These are phyloP conservation scores for Hoplodrina blanda DNA, from an alignment of 2,888 invertebrate genomes.

Conservation along the genomic window DNA sequence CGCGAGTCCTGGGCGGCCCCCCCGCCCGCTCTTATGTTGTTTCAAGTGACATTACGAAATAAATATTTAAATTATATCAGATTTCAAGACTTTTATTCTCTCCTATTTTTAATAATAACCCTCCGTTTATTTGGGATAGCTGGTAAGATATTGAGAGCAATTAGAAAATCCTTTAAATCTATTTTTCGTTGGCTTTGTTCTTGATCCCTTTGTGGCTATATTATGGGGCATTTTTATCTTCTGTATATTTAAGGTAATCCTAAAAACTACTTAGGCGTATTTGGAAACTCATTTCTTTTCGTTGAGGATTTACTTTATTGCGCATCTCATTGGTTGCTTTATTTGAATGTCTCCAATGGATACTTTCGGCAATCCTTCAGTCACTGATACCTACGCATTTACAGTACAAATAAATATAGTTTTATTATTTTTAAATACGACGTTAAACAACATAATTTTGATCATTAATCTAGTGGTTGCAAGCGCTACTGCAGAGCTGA, in stretches of 20 bases:
- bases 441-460: too few species aligned
- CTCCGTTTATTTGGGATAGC: conserved; percentile 39
- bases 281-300: conserved; percentile 49
- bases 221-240: conserved; percentile 50
- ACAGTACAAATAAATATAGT: too few species aligned
- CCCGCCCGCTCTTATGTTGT: conserved; percentile 85
- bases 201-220: conserved; percentile 49
- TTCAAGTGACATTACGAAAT: conserved; percentile 89
- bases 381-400: conserved; percentile 3
- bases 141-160: conserved; percentile 38
- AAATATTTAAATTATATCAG: conserved; percentile 90
- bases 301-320: conserved; percentile 44
- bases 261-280: conserved; percentile 48
- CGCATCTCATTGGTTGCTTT: conserved; percentile 37
- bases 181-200: conserved; percentile 52
- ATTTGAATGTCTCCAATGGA: conserved; percentile 28
- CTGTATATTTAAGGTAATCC: conserved; percentile 60
- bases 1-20: conserved; percentile 84
- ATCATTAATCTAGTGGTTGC: too few species aligned
- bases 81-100: conserved; percentile 74
- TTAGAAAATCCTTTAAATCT: conserved; percentile 56
- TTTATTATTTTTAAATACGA: too few species aligned
- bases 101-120: conserved; percentile 18
- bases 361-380: conserved; percentile 1
- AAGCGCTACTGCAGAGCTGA: too few species aligned